These are phyloP conservation scores for Phrixothrix hirtus DNA, from an alignment of 2,888 invertebrate genomes.

Conservation along the genomic window DNA sequence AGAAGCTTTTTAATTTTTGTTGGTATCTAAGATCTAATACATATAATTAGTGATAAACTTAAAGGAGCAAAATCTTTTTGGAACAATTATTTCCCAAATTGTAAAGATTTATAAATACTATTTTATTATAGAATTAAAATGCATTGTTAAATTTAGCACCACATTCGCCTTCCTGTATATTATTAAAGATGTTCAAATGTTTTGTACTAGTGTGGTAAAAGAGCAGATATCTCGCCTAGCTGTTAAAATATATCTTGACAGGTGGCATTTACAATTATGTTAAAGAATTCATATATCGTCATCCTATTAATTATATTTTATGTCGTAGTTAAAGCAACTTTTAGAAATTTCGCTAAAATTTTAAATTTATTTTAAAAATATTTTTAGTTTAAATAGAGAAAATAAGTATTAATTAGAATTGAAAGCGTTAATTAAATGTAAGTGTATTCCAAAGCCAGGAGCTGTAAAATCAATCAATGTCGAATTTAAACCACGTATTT, in stretches of 20 bases:
- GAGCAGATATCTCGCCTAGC: neutral
- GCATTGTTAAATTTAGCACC: no score
- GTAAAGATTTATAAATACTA: no score
- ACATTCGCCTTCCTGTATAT: neutral
- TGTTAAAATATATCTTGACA: constrained; percentile 15
- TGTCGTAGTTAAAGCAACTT: constrained; percentile 3
- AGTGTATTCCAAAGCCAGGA: constrained; percentile 39
- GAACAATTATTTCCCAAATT: no score
- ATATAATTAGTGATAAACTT: no score
- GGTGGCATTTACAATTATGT: constrained; percentile 10
- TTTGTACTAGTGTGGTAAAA: neutral
- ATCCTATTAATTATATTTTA: constrained; percentile 11
- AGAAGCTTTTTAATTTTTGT: no score
- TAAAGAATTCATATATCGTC: constrained; percentile 5
- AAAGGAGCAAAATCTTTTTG: no score
- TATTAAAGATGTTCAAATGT: neutral
- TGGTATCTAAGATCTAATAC: no score
- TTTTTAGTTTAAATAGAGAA: no score
- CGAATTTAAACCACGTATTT: constrained; percentile 44
- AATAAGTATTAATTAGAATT: constrained; percentile 11
- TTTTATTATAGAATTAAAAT: no score
- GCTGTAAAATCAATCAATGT: constrained; percentile 48
- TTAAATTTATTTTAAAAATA: no score
- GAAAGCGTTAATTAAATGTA: constrained; percentile 49
- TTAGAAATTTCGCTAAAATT: no score